Conservation (phyloP, 2,113 vertebrate genomes). For the Dicentrarchus labrax region DNA sequence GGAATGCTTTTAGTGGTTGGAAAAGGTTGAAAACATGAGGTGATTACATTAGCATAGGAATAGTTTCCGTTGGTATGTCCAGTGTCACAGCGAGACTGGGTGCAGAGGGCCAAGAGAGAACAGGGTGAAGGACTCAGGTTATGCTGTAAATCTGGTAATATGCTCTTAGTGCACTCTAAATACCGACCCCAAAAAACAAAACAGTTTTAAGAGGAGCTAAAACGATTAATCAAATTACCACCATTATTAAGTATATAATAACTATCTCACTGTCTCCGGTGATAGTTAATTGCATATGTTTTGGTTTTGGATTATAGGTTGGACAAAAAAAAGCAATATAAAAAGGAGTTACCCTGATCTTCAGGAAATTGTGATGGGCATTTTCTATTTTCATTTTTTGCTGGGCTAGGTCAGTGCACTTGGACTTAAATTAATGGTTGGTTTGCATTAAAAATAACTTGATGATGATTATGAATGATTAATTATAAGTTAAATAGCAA, state of each 20-base stretch:
- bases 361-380: background rate
- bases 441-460: background rate
- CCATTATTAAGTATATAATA: no score
- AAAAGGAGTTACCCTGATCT: background rate
- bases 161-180: background rate
- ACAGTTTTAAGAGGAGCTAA: background rate
- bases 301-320: background rate
- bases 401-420: background rate
- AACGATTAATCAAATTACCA: background rate
- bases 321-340: background rate
- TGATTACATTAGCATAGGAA: constrained; percentile 66
- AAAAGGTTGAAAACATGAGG: constrained; percentile 55
- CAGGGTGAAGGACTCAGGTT: background rate
- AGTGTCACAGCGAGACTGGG: constrained; percentile 26
- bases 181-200: no score
- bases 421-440: background rate
- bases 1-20: constrained; percentile 39
- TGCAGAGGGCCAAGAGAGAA: background rate
- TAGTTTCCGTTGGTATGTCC: constrained; percentile 50
- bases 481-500: no score
- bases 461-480: no score
- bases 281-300: background rate
- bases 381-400: background rate
- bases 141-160: constrained; percentile 22
- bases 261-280: no score